Percentiles rank a stretch among this genome's conserved stretches.
Conservation (phyloP, 2,797 vertebrate species). For the Lagodon rhomboides region DNA sequence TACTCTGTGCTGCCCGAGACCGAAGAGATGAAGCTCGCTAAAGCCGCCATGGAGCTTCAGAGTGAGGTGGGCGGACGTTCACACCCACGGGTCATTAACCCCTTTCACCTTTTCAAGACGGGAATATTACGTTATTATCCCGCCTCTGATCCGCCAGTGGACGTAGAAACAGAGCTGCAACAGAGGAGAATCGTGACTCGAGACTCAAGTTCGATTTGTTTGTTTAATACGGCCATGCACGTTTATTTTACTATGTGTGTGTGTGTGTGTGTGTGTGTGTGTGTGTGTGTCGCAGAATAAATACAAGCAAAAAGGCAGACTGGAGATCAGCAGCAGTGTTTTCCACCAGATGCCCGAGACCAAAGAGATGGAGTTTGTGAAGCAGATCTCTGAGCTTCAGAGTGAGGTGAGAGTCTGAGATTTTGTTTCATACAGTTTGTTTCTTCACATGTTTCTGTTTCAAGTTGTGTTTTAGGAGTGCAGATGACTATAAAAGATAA, state of each 20-base stretch:
- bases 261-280: constrained; percentile 22
- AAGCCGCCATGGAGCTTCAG: constrained; percentile 74
- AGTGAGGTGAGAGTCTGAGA: constrained; percentile 69
- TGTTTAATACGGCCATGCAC: neutral
- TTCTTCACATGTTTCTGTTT: neutral
- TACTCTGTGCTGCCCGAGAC: constrained; percentile 76
- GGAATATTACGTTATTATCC: no score
- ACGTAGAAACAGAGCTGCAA: no score
- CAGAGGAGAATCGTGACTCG: no score
- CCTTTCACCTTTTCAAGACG: no score
- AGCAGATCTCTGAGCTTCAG: constrained; percentile 79
- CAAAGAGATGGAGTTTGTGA: constrained; percentile 77
- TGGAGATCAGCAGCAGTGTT: constrained; percentile 57
- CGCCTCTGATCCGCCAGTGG: no score
- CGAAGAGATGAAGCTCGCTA: constrained; percentile 68
- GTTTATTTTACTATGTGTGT: neutral
- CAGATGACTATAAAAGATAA: neutral
- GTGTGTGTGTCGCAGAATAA: constrained; percentile 70
- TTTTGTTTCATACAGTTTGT: neutral
- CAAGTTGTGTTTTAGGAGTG: neutral
- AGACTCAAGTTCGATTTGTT: neutral
- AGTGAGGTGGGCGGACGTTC: constrained; percentile 86
- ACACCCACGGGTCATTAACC: neutral
- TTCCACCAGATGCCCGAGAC: constrained; percentile 81
- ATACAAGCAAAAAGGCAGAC: constrained; percentile 78